Evolutionary conservation across 2,888 invertebrate species (phyloP).

Genomic region (Hypselothyrea guttata): DNA sequence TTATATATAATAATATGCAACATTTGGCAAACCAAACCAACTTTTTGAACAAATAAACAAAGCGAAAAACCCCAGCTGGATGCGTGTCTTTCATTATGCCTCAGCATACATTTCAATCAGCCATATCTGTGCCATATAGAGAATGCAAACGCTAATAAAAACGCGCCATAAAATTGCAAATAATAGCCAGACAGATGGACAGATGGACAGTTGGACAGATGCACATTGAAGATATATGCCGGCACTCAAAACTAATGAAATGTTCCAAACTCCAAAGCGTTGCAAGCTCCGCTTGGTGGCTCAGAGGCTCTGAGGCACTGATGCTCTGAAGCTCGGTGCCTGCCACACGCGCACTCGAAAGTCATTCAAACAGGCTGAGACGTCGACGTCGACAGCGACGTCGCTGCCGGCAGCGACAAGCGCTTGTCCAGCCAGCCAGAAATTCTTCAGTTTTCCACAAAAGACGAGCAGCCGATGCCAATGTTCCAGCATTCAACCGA

Average conservation of each 20-base stretch:
- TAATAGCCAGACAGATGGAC: conserved; percentile 58
- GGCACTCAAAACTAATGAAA: conserved; percentile 79
- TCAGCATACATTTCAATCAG: conserved; percentile 57
- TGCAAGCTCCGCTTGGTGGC: conserved; percentile 12
- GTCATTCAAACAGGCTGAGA: neutral
- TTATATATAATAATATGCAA: conserved; percentile 47
- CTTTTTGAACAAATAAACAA: conserved; percentile 64
- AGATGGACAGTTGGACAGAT: conserved; percentile 1
- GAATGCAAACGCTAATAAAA: conserved; percentile 65
- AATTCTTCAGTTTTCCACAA: conserved; percentile 65
- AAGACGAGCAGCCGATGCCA: conserved; percentile 58
- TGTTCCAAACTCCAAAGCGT: conserved; percentile 71
- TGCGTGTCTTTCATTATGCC: conserved; percentile 43
- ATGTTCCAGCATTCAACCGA: neutral
- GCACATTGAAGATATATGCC: conserved; percentile 68
- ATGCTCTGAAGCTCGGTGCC: conserved; percentile 40
- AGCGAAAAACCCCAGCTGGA: conserved; percentile 33
- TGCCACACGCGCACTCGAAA: conserved; percentile 45
- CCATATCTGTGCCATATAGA: conserved; percentile 50
- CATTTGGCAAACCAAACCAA: conserved; percentile 65
- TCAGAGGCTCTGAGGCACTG: no score
- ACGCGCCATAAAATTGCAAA: conserved; percentile 73
- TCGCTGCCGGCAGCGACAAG: conserved; percentile 57
- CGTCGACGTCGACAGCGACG: conserved; percentile 11
- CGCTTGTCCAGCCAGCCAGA: conserved; percentile 60